phyloP scores from a whole-genome alignment of 2,888 invertebrate genomes.

The Atethmia centrago region DNA sequence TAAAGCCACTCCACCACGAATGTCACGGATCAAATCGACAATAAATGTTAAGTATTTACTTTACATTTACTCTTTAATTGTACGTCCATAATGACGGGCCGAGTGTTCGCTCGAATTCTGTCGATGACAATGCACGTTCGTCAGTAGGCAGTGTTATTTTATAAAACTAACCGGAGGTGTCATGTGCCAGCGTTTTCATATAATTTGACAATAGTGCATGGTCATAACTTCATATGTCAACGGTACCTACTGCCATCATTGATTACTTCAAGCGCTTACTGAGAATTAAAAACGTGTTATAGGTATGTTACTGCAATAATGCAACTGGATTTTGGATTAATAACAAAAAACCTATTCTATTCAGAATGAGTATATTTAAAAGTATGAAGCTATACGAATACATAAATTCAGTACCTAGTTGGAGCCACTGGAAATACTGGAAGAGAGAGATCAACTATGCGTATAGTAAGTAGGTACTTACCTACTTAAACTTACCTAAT shows the following conservation, averaged over 20 bases:
- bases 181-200: conserved; percentile 48
- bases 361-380: background rate
- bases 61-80: conserved; percentile 88
- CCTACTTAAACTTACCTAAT: background rate
- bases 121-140: conserved; percentile 84
- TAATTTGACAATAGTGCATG: conserved; percentile 53
- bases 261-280: background rate
- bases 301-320: background rate
- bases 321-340: background rate
- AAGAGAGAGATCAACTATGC: background rate
- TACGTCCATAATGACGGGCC: conserved; percentile 77
- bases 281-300: background rate
- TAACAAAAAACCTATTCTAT: background rate
- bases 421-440: background rate
- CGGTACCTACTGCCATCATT: conserved; percentile 8
- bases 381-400: background rate
- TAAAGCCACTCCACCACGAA: conserved; percentile 75
- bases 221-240: conserved; percentile 61
- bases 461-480: background rate
- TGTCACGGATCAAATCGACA: conserved; percentile 87
- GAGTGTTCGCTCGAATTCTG: conserved; percentile 80
- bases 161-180: conserved; percentile 68
- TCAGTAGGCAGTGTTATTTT: conserved; percentile 80
- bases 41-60: conserved; percentile 88
- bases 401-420: too few relatives aligned